phyloP scores from a whole-genome alignment of 2,113 vertebrate genomes.

The Podocnemis expansa region DNA sequence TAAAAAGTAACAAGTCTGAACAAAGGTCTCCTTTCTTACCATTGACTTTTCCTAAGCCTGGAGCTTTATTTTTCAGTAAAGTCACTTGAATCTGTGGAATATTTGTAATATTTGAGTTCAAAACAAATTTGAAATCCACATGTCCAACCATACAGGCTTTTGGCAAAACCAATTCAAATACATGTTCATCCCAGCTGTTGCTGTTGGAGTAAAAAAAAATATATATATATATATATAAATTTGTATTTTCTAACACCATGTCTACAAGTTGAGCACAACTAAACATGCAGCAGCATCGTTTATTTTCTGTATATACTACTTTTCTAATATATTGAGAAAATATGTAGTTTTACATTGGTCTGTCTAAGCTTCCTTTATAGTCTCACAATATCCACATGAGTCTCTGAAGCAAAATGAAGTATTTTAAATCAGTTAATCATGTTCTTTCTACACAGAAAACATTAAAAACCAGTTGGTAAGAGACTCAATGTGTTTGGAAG shows the following conservation, averaged over 20 bases:
- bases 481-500: neutral
- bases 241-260: neutral
- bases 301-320: neutral
- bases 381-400: neutral
- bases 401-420: neutral
- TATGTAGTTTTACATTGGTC: neutral
- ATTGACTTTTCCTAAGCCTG: constrained; percentile 94
- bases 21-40: constrained; percentile 82
- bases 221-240: too few species aligned
- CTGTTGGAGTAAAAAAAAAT: constrained; percentile 77
- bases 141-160: constrained; percentile 99
- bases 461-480: neutral
- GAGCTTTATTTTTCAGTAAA: constrained; percentile 96
- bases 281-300: neutral
- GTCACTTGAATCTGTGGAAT: constrained; percentile 99
- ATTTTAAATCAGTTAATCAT: neutral
- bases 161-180: constrained; percentile 96
- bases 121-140: constrained; percentile 98
- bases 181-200: constrained; percentile 98
- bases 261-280: neutral
- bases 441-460: neutral
- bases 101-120: constrained; percentile 96
- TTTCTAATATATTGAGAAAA: neutral
- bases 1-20: neutral
- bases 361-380: too few species aligned